Evolutionary conservation across 1,140 invertebrate genomes (phyloP), one percentile per base, ranked within the genome.

Genomic region (Sitophilus oryzae): DNA sequence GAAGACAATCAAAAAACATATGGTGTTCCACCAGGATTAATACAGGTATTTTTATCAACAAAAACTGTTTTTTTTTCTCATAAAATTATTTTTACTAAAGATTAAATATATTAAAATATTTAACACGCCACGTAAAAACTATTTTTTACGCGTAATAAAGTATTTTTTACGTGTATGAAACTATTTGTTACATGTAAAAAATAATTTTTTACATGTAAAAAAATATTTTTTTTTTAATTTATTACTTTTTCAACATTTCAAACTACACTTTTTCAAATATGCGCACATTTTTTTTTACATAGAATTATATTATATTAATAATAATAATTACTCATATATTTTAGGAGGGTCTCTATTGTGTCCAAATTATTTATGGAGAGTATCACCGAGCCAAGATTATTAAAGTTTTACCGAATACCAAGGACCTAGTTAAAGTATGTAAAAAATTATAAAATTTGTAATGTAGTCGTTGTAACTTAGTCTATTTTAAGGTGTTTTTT

Each of bases 341-440:
- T 51, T 16, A 56, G 30, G 60, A 57, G 23, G 64, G 60, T 1
- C 38, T 66, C 14, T 68, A 66, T 44, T 59, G 63, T 50, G 58
- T 50, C 0, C 37, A 51, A 38, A 21, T 63, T 1, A 59, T 59
- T 56, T 44, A 36, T 18, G 50, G 50, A 2, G 59, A 64, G 48
- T 68, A 64, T 55, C 64, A 66, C 41, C 43, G 66, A 18, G 62
- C 53, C 6, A 55, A 53, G 21, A 46, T 68, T 45, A 53, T 65
- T 5, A 30, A 60, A 30, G 10, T 56, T 3, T 53, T 61, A 16
- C 45, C 56, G 14, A 19, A 58, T n/a, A n/a, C 11, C 23, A 10
- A 47, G 8, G 57, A 55, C 16, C 22, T 18, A 19, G 52, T 65
- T 21, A 58, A 57, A 34, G 64, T 67, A 55, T 59, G 57, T 51